Evolutionary conservation across 1,140 invertebrate species (phyloP).

Genomic region (Chironomus tepperi): DNA sequence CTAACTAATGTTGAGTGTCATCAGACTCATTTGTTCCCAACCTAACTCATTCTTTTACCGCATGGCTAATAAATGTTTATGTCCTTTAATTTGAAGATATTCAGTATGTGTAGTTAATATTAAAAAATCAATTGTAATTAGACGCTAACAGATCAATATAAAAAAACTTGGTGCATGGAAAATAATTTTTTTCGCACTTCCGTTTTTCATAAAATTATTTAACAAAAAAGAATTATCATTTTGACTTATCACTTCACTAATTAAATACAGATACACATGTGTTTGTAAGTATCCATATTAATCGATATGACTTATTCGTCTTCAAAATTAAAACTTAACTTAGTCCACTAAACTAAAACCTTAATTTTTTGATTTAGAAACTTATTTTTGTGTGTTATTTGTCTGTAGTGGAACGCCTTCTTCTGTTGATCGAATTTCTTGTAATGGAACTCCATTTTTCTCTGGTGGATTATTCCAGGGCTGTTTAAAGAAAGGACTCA

Average conservation of each 20-base stretch:
- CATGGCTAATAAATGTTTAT: too few relatives aligned
- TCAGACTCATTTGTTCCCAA: too few relatives aligned
- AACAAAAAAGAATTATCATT: too few relatives aligned
- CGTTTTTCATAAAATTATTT: too few relatives aligned
- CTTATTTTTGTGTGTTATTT: not conserved
- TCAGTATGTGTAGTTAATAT: too few relatives aligned
- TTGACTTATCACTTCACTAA: too few relatives aligned
- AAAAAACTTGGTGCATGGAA: too few relatives aligned
- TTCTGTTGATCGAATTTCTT: conserved; percentile 30
- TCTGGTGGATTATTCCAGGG: conserved; percentile 40
- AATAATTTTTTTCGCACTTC: too few relatives aligned
- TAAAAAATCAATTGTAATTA: not conserved
- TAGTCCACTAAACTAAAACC: not conserved
- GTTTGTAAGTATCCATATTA: not conserved
- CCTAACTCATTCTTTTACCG: too few relatives aligned
- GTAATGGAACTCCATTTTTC: conserved; percentile 31
- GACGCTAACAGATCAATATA: not conserved
- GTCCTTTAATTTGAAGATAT: too few relatives aligned
- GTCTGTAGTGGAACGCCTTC: conserved; percentile 37
- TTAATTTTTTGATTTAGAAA: not conserved
- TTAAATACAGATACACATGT: too few relatives aligned
- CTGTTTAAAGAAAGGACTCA: not conserved
- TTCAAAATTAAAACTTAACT: not conserved
- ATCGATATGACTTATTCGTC: not conserved
- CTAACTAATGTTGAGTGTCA: too few relatives aligned